Base-by-base conservation (phyloP, 2,113 vertebrate genomes). In the Nothoprocta pentlandii region DNA sequence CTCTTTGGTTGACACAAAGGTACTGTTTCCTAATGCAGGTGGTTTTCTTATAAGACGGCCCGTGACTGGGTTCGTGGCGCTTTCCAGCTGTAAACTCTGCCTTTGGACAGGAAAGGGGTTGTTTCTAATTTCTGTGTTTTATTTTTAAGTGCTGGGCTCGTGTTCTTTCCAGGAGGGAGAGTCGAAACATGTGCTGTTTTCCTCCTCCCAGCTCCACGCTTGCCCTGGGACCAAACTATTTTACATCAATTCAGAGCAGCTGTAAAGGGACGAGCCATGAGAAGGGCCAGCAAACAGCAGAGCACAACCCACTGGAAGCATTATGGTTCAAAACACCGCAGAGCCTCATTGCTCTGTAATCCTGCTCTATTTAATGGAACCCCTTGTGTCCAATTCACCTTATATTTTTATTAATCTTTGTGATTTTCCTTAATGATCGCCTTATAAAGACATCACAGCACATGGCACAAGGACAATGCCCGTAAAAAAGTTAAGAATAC, bases 401-500 rank as follows among this genome's bases (percentile, higher is more conserved):
- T 76, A 34, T 66, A 59, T 90, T 90, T 93, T 87, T 95, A 93
- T 94, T 91, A 76, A 89, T 92, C 79, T 94, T 47, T 69, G 89
- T 76, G 91, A 80, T 89, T 90, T 32, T 41, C 87, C 79, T 77
- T 93, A 83, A 75, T 41, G 86, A 85, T 80, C 77, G 58, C 56
- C 54, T 94, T 85, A 86, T 92, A 89, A 96, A 97, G 93, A 79
- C 54, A 87, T 80, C 85, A 63, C 61, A 68, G 85, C 66, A 44
- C 7, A 28, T 95, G 96, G 91, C 66, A 64, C 36, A 82, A 81
- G 81, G 81, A 95, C 90, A 83, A 61, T 36, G 75, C 69, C 81
- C 94, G 77, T 89, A 87, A 95, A 92, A 92, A 96, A 95, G 44
- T 92, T 93, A 94, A 92, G 80, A 90, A 96, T 81, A 80, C 86